Evolutionary conservation across 2,113 vertebrate species (phyloP), one percentile per base, ranked within the genome.

Genomic region (Oncorhynchus gorbuscha): DNA sequence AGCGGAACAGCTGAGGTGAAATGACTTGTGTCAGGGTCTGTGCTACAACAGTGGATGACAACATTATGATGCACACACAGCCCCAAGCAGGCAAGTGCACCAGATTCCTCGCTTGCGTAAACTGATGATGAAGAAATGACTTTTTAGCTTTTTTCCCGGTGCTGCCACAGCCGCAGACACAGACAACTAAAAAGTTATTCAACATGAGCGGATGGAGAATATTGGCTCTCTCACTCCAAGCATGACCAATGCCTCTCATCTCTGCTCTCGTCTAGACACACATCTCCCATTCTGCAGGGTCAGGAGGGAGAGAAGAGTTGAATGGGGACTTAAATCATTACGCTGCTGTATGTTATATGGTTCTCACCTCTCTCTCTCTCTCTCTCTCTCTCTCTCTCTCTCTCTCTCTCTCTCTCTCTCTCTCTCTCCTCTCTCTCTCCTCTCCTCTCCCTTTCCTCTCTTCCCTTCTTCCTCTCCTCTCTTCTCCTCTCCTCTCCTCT

Each of bases 1-100:
- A 70, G 77, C 79, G 86, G 79, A 24, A 72, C 77, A 80, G 86
- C 80, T 89, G 87, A 89, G 82, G 83, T 88, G 88, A 91, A 87
- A 88, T 84, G 88, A 90, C 86, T 90, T 88, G 83, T 90, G 88
- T 90, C 89, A 84, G 67, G n/a, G 78, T 87, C 81, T 74, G 81
- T 35, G 18, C 81, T 82, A 76, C 39, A 45, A 11, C 39, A 45
- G 39, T 45, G 39, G 8, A 45, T 45, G 39, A 45, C 9, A 77
- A 79, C 83, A 69, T 87, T 77, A 69, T 8, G 18, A 35, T 20
- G 28, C 66, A 82, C 71, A 75, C 39, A 45, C 87, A 81, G 32
- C 0, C 59, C 59, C 59, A 22, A 4, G 59, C 59, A 0, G 26
- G 5, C 72, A 1, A 3, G 30, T 73, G 68, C 82, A 39, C n/a